Conservation (phyloP, 2,113 vertebrate genomes). For the Rhabdomys dilectus region DNA sequence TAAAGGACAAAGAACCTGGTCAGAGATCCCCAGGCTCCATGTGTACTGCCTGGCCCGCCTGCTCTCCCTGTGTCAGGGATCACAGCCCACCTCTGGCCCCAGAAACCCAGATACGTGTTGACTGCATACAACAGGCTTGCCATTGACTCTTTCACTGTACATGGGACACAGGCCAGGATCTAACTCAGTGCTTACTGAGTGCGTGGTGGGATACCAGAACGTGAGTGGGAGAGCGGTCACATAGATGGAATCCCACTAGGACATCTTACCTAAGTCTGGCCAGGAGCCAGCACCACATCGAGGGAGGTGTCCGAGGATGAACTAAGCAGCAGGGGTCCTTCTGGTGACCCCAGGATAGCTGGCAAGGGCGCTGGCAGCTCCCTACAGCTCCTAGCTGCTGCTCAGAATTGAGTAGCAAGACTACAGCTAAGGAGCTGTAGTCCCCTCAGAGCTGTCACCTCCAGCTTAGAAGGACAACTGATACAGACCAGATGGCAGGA, state of each 20-base stretch:
- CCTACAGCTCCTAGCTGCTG: neutral
- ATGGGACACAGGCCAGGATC: neutral
- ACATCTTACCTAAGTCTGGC: conserved; percentile 74
- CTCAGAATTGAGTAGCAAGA: neutral
- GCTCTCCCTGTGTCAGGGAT: no score
- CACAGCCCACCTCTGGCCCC: neutral
- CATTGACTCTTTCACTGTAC: accelerated
- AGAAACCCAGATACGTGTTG: neutral
- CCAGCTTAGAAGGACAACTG: neutral
- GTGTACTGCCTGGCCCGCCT: accelerated
- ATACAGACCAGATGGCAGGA: neutral
- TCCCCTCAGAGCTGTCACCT: neutral
- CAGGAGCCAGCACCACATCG: accelerated
- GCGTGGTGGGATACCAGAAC: accelerated
- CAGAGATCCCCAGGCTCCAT: neutral
- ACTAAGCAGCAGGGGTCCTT: neutral
- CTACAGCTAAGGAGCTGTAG: neutral
- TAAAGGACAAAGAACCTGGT: neutral
- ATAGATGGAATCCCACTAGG: conserved; percentile 18
- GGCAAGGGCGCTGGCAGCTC: neutral
- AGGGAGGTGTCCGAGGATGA: neutral
- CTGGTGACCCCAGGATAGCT: neutral
- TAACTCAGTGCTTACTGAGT: accelerated
- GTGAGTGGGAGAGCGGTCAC: accelerated
- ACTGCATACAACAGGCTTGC: accelerated